Conservation (phyloP, 2,888 invertebrate species). For the Alloscopus bannaensis region DNA sequence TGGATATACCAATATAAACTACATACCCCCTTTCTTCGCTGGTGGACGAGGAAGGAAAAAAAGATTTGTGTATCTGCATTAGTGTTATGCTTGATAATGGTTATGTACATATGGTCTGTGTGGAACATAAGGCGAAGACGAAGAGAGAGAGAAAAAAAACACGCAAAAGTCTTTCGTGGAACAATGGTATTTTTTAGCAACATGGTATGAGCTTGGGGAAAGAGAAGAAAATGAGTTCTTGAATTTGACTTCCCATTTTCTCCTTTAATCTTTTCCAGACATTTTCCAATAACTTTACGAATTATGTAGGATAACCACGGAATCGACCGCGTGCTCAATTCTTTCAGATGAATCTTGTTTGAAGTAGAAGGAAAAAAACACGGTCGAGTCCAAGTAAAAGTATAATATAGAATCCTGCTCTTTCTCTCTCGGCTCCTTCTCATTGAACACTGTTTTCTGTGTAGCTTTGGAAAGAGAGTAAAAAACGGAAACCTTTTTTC, state of each 20-base stretch:
- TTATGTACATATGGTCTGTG: slow-evolving; percentile 21
- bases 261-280: slow-evolving; percentile 73
- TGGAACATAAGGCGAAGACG: slow-evolving; percentile 13
- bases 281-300: slow-evolving; percentile 74
- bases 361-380: slow-evolving; percentile 40
- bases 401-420: neutral
- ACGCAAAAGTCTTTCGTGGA: neutral
- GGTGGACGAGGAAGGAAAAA: neutral
- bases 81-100: slow-evolving; percentile 54
- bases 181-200: neutral
- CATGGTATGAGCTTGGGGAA: slow-evolving; percentile 4
- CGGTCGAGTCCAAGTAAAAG: neutral
- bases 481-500: slow-evolving; percentile 26
- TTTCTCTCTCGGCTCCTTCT: neutral
- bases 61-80: slow-evolving; percentile 59
- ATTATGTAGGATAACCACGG: slow-evolving; percentile 73
- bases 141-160: slow-evolving; percentile 28
- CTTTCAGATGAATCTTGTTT: slow-evolving; percentile 59
- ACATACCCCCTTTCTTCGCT: too few species aligned
- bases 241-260: slow-evolving; percentile 73
- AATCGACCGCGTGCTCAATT: slow-evolving; percentile 66
- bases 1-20: slow-evolving; percentile 6
- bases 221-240: slow-evolving; percentile 72
- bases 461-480: too few species aligned
- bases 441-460: neutral